Base-by-base conservation (phyloP, 2,797 vertebrate species). In the Urocyon cinereoargenteus region DNA sequence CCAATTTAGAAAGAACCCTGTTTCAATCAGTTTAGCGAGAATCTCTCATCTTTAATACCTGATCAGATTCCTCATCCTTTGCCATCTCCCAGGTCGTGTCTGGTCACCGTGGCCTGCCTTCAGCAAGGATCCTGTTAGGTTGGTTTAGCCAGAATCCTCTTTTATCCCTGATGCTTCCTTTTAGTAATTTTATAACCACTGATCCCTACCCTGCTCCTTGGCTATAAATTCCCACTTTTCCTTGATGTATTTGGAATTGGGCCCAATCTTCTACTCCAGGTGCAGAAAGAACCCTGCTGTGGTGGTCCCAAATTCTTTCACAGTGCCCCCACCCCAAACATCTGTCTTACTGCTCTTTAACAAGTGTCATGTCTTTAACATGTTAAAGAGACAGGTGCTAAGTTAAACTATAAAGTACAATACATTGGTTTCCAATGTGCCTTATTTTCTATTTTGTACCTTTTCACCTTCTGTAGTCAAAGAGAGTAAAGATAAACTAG, bases 1-100 rank as follows among this genome's bases (percentile, higher is more conserved):
- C 83, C 45, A 62, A 22, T 51, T 94, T 64, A 89, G 68, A 83
- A 94, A 89, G 66, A 82, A 89, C 82, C 57, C 85, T 93, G 73
- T 83, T 83, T 82, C 73, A 31, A 26, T 64, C 12, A 68, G 28
- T 12, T 82, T 73, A 62, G 85, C 26, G 10, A 73, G 75, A 81
- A 88, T 31, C 15, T 3, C 66, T 21, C 34, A 57, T 55, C 13
- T 31, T 5, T 0, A 0, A n/a, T 59, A 68, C 55, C 16, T 53
- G 26, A 36, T 53, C 5, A 31, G 34, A 49, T 40, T 83, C 28
- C n/a, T 94, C 26, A 73, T 31, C 34, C 36, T 83, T 34, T 36
- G 40, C 26, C 19, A 82, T 18, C n/a, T 73, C 24, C 57, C 66
- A 75, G 3, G 57, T 34, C 45, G 73, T 73, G 57, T 75, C 45